Evolutionary conservation across 2,113 vertebrate species (phyloP).

Genomic region (Argyrosomus japonicus): DNA sequence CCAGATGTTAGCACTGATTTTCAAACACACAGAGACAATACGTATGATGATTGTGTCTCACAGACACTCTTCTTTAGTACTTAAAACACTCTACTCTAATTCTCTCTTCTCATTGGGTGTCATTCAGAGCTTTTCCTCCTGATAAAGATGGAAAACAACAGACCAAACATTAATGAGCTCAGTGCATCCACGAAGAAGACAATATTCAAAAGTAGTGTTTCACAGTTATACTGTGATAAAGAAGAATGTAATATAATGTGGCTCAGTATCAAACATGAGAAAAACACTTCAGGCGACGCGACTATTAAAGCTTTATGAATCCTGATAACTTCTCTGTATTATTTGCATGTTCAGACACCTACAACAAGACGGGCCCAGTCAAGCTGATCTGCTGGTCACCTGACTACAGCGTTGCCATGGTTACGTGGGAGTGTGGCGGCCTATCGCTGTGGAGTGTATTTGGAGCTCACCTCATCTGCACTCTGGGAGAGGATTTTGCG

Average conservation of each 20-base stretch:
- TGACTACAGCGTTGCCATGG: slow-evolving; percentile 95
- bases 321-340: background rate
- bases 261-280: background rate
- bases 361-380: slow-evolving; percentile 97
- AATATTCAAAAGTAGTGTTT: background rate
- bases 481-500: slow-evolving; percentile 97
- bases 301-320: background rate
- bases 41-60: background rate
- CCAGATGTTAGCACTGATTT: no score
- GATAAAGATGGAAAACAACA: background rate
- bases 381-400: slow-evolving; percentile 96
- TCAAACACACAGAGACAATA: background rate
- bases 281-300: no score
- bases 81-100: no score
- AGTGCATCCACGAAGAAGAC: background rate
- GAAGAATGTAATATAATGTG: background rate
- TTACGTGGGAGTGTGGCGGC: slow-evolving; percentile 96
- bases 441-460: slow-evolving; percentile 99
- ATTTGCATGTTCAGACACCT: slow-evolving; percentile 87
- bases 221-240: background rate
- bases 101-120: background rate
- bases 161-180: background rate
- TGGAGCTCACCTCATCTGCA: slow-evolving; percentile 98
- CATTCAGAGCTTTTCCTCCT: background rate
- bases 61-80: no score